Conservation (phyloP, 2,113 vertebrate genomes). For the Tinamus guttatus region DNA sequence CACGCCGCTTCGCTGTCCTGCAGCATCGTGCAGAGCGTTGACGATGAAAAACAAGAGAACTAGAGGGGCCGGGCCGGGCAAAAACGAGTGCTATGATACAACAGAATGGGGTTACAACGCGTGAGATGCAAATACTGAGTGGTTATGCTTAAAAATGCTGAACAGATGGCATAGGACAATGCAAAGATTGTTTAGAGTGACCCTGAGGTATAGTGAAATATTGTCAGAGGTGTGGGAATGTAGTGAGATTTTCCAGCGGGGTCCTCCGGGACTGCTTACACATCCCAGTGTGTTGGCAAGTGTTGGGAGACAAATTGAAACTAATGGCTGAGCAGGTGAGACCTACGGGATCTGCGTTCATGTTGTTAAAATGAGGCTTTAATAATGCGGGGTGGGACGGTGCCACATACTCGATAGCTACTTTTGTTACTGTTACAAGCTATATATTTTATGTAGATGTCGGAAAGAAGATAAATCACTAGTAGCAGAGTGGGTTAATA, state of each 20-base stretch:
- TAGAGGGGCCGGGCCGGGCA: slow-evolving; percentile 42
- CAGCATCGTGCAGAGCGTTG: background rate
- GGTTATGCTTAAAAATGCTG: slow-evolving; percentile 54
- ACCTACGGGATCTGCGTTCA: slow-evolving; percentile 32
- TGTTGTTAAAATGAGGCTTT: slow-evolving; percentile 44
- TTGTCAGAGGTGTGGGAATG: slow-evolving; percentile 64
- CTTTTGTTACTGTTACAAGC: slow-evolving; percentile 10
- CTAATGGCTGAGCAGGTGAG: slow-evolving; percentile 69
- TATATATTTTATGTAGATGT: slow-evolving; percentile 19
- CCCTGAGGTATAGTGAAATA: slow-evolving; percentile 60
- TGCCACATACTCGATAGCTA: background rate
- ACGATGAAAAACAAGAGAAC: slow-evolving; percentile 38
- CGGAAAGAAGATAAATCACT: slow-evolving; percentile 29
- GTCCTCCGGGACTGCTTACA: slow-evolving; percentile 54
- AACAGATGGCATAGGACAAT: slow-evolving; percentile 72
- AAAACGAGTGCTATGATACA: slow-evolving; percentile 52
- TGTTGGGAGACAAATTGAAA: slow-evolving; percentile 58
- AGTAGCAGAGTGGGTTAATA: background rate
- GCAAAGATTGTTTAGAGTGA: slow-evolving; percentile 66
- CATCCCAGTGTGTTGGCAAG: slow-evolving; percentile 23
- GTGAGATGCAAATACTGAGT: background rate
- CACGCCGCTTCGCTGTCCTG: background rate
- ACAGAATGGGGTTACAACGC: background rate
- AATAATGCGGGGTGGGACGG: slow-evolving; percentile 9
- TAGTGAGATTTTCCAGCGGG: slow-evolving; percentile 56